phyloP scores from a whole-genome alignment of 92 coral and sea anemone species.

The Porites cylindrica region DNA sequence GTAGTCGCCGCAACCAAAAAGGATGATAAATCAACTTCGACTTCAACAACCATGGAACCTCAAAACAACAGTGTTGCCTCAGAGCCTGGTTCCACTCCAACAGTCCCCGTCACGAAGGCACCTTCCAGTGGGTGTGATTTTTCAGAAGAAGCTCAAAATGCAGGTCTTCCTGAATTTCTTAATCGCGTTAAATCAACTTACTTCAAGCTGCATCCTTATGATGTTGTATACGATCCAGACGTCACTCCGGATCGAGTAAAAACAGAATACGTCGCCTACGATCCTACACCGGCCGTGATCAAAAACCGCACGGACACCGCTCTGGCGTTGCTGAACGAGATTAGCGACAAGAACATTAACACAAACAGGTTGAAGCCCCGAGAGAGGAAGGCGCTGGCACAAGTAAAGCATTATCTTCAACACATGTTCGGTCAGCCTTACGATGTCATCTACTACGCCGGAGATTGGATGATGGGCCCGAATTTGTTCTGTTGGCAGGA shows the following conservation, averaged over 20 bases:
- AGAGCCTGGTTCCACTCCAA: background rate
- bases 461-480: constrained; percentile 93
- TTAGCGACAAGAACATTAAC: constrained; percentile 44
- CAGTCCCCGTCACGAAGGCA: background rate
- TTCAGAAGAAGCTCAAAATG: constrained; percentile 68
- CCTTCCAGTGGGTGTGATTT: constrained; percentile 44
- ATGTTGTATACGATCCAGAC: constrained; percentile 63
- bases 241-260: constrained; percentile 39
- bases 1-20: background rate
- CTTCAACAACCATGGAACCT: too few relatives aligned
- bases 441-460: constrained; percentile 80
- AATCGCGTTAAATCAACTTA: constrained; percentile 58
- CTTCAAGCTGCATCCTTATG: constrained; percentile 70
- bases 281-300: constrained; percentile 59
- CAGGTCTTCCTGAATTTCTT: constrained; percentile 75
- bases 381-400: constrained; percentile 48
- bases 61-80: too few relatives aligned
- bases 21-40: too few relatives aligned
- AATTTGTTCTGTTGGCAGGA: constrained; percentile 84
- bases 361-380: background rate
- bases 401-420: constrained; percentile 76
- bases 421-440: constrained; percentile 79
- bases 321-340: constrained; percentile 51
- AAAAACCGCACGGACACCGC: constrained; percentile 81
- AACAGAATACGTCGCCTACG: constrained; percentile 61